phyloP scores from a whole-genome alignment of 2,797 vertebrate genomes.

The Labeo calbasu region DNA sequence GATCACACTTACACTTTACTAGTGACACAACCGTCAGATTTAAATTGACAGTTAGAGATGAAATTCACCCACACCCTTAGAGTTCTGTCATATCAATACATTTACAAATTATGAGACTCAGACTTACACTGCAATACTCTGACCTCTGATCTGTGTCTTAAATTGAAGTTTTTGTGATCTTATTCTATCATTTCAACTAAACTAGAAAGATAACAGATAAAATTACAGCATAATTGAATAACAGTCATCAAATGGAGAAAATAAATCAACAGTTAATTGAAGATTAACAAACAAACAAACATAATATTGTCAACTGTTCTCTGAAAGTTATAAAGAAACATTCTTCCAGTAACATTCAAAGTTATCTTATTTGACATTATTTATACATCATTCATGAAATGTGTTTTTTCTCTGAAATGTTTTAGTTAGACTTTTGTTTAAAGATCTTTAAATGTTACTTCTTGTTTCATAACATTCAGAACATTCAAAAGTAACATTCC shows the following conservation, averaged over 20 bases:
- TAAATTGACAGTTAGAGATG: not conserved
- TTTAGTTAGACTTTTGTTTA: not conserved
- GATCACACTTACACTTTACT: not conserved
- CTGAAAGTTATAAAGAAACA: not conserved
- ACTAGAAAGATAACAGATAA: not conserved
- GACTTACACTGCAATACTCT: not conserved
- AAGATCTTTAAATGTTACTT: not conserved
- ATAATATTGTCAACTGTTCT: not conserved
- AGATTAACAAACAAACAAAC: not conserved
- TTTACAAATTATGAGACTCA: not conserved
- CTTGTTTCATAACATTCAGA: not conserved
- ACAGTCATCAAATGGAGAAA: no score
- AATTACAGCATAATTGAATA: no score
- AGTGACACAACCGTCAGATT: not conserved
- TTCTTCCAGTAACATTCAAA: not conserved
- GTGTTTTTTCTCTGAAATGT: not conserved
- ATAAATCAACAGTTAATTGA: no score
- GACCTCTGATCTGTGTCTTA: not conserved
- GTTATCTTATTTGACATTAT: not conserved
- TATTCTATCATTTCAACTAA: not conserved
- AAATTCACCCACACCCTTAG: not conserved
- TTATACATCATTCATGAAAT: not conserved
- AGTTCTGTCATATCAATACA: not conserved
- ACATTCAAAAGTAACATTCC: not conserved
- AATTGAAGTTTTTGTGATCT: not conserved